A percentile compares a stretch with the other conserved stretches of the same genome.
Evolutionary conservation across 2,797 vertebrate genomes (phyloP).

Genomic region (Sparidentex hasta): DNA sequence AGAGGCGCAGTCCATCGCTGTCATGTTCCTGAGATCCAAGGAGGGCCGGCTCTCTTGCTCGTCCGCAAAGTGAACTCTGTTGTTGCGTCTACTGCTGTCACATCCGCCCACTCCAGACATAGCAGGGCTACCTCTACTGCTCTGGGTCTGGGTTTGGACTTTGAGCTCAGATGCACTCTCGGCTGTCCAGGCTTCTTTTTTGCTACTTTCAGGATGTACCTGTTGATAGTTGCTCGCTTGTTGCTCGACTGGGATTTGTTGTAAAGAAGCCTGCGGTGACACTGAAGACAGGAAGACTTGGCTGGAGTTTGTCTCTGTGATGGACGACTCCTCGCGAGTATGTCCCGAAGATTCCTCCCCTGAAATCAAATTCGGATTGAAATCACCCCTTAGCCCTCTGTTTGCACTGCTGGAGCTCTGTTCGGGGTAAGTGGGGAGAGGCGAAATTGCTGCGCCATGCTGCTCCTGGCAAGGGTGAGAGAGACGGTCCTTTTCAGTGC

Average conservation of each 20-base stretch:
- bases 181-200: slow-evolving; percentile 33
- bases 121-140: slow-evolving; percentile 26
- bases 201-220: slow-evolving; percentile 65
- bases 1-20: slow-evolving; percentile 76
- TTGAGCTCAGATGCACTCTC: slow-evolving; percentile 46
- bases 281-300: slow-evolving; percentile 41
- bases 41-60: slow-evolving; percentile 47
- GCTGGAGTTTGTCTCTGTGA: slow-evolving; percentile 47
- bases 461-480: slow-evolving; percentile 63
- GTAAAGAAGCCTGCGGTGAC: slow-evolving; percentile 56
- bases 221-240: slow-evolving; percentile 76
- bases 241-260: slow-evolving; percentile 50
- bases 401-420: slow-evolving; percentile 66
- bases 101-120: slow-evolving; percentile 67
- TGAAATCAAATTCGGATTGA: slow-evolving; percentile 53
- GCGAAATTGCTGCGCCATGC: slow-evolving; percentile 62
- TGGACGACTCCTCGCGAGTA: slow-evolving; percentile 50
- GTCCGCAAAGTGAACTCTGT: slow-evolving; percentile 76
- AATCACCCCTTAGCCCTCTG: slow-evolving; percentile 46
- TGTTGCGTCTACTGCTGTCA: slow-evolving; percentile 58
- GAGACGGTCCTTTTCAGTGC: slow-evolving; percentile 67
- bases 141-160: slow-evolving; percentile 33
- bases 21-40: slow-evolving; percentile 42
- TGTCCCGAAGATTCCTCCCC: slow-evolving; percentile 59
- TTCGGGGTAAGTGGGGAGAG: slow-evolving; percentile 50